Evolutionary conservation across 2,888 invertebrate genomes (phyloP), one percentile per base, ranked within the genome.

Genomic region (Epistrophe eligans): DNA sequence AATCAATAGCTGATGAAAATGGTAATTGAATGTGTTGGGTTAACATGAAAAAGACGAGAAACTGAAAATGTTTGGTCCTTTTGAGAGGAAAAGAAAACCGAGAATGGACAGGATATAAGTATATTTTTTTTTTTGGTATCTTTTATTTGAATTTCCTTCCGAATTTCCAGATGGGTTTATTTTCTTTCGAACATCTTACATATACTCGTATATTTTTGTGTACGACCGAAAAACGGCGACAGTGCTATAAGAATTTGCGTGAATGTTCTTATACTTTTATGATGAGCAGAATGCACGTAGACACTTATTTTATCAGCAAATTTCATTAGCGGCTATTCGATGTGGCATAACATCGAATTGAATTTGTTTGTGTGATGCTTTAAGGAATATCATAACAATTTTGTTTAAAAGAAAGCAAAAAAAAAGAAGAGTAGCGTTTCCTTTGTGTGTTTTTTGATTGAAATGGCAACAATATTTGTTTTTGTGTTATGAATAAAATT

Each of bases 11-110:
- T 76, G 71, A 87, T 76, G 83, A 83, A 50, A 87, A 87, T 83
- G 87, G 87, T 87, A 87, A 83, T 87, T 83, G 71, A 87, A 83
- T 87, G 71, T 87, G 81, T 82, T 72, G 62, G 40, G 38, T 70
- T 72, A 66, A 48, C 58, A 62, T 76, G 43, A 62, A 40, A 17
- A 67, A 72, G 40, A 64, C 35, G 24, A 55, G 28, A 24, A 24
- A 24, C 24, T 24, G 24, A 24, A 50, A 70, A 79, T 62, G 62
- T 60, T 50, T 72, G 28, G 43, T 77, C 52, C 71, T 64, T 60
- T 43, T 38, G 24, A 28, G 19, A 43, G 15, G 17, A 24, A 24
- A 24, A 15, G 19, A 60, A 58, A 50, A 52, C 8, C 40, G 9
- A 24, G 4, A 40, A 55, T 70, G 70, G 64, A 55, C 60, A 77